Conservation (phyloP, 2,888 invertebrate genomes). For the Platycnemis pennipes region DNA sequence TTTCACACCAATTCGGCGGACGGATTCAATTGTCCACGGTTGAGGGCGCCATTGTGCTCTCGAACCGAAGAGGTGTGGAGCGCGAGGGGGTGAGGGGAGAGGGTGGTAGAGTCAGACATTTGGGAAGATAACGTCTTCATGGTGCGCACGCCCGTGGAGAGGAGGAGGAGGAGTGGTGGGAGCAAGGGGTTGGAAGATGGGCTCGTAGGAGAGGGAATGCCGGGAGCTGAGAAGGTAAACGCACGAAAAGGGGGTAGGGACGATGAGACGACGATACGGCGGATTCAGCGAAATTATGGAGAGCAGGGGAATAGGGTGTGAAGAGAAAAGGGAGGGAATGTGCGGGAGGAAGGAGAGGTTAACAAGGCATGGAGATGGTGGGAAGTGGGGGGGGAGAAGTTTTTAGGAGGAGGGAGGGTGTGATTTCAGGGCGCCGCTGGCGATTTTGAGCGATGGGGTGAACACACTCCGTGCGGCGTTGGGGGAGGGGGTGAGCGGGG, state of each 20-base stretch:
- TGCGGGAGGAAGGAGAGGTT: not conserved
- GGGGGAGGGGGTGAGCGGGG: not conserved
- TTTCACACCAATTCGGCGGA: constrained; percentile 49
- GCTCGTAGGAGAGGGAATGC: not conserved
- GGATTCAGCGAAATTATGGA: constrained; percentile 33
- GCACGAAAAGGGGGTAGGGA: constrained; percentile 21
- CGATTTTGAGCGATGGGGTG: constrained; percentile 26
- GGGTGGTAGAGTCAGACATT: constrained; percentile 38
- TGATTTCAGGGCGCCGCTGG: not conserved
- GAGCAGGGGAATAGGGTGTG: not conserved
- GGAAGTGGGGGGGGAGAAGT: not conserved
- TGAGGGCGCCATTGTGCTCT: constrained; percentile 51
- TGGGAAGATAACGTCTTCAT: constrained; percentile 57
- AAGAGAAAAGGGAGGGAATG: not conserved
- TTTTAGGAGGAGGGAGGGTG: constrained; percentile 11
- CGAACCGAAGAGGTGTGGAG: not conserved
- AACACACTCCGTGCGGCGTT: constrained; percentile 19
- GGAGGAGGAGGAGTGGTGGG: not conserved
- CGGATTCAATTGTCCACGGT: constrained; percentile 57
- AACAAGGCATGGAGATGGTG: constrained; percentile 34
- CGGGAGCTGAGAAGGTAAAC: constrained; percentile 29
- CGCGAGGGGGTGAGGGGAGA: not conserved
- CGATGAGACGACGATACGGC: constrained; percentile 36
- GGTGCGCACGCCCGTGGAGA: constrained; percentile 12
- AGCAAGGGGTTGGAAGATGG: not conserved